phyloP scores from a whole-genome alignment of 2,113 vertebrate genomes.

The Hypocryptadius cinnamomeus region DNA sequence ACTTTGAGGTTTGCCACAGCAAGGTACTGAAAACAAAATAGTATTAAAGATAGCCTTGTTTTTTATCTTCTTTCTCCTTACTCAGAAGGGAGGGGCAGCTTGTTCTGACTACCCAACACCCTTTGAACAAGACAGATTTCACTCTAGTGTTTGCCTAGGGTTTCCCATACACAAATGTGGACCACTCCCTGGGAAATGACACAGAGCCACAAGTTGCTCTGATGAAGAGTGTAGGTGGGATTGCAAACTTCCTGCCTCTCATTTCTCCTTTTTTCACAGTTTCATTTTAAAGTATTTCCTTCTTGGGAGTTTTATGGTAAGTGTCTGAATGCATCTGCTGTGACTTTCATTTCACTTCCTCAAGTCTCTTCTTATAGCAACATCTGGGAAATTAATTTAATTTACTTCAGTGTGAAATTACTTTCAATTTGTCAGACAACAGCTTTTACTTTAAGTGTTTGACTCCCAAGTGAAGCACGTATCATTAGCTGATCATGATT shows the following conservation, averaged over 20 bases:
- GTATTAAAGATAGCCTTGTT: background rate
- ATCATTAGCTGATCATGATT: slow-evolving; percentile 7
- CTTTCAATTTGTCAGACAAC: slow-evolving; percentile 16
- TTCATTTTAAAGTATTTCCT: background rate
- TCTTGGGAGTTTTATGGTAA: background rate
- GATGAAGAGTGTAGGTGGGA: background rate
- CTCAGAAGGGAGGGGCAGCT: background rate
- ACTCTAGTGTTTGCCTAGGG: background rate
- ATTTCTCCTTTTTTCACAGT: background rate
- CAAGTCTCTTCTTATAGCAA: background rate
- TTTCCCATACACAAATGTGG: background rate
- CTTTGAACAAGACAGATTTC: background rate
- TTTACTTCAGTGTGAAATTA: slow-evolving; percentile 37
- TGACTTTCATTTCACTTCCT: slow-evolving; percentile 19
- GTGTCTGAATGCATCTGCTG: background rate
- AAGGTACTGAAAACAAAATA: background rate
- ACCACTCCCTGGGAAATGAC: background rate
- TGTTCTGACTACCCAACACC: background rate
- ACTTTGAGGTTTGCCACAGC: background rate
- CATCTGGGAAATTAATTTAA: slow-evolving; percentile 24
- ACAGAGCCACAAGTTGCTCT: background rate
- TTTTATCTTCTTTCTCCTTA: background rate
- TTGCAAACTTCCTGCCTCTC: background rate
- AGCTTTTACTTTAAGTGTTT: slow-evolving; percentile 5
- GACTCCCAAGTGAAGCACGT: background rate